Evolutionary conservation across 2,888 invertebrate genomes (phyloP), one percentile per base, ranked within the genome.

Genomic region (Eudemis profundana): DNA sequence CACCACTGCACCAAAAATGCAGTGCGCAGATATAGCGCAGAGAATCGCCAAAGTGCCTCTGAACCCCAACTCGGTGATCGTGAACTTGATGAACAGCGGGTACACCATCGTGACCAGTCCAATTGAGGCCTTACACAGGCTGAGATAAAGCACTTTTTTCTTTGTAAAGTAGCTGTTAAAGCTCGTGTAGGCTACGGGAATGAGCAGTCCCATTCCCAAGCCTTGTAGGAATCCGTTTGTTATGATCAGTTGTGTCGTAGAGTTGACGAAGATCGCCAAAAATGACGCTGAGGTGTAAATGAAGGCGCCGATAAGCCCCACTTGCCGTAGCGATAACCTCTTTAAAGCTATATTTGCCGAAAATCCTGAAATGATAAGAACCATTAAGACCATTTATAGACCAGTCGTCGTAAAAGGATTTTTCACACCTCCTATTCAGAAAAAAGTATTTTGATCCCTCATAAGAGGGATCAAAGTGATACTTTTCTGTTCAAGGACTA

Each of bases 91-190:
- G 21, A 94, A 88, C 61, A 94, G 86, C 0, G 96, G 96, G 82
- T 95, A 95, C 3, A 94, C 80, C 90, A 96, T 96, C 3, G 94
- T 93, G 5, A 94, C 94, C 59, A 95, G 76, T 0, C 95, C 95
- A 79, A 96, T 94, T 0, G 95, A 86, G 0, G 95, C 94, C 85
- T 96, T 96, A 57, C 95, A 94, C 5, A 95, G 83, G 76, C 95
- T 95, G 87, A 96, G 93, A 86, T 96, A 95, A 74, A 95, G 92
- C 10, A 95, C 94, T 71, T 96, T 92, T 79, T 93, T 95, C 83
- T 94, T 93, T 15, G 95, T 94, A 72, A 96, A 96, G 74, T 95
- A 96, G 67, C 94, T 93, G 75, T 96, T 96, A 73, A 96, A 95
- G 64, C 95, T 94, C 0, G 96, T 95, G 73, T 95, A 95, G 0